Percentiles rank a stretch among this genome's conserved stretches.
phyloP scores from a whole-genome alignment of 2,888 invertebrate species.

The Atherix ibis region DNA sequence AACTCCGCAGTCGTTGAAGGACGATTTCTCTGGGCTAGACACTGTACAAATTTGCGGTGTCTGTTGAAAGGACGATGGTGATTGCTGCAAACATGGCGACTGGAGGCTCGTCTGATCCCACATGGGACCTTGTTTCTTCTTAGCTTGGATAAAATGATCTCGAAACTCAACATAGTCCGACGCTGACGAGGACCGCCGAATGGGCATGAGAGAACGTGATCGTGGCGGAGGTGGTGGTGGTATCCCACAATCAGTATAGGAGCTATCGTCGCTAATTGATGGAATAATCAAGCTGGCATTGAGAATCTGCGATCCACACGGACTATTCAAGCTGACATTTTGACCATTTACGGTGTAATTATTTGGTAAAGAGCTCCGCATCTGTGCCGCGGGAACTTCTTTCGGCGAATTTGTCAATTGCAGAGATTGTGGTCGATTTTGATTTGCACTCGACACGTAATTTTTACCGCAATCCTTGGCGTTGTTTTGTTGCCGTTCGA shows the following conservation, averaged over 20 bases:
- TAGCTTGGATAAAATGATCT: conserved; percentile 21
- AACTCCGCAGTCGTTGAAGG: conserved; percentile 31
- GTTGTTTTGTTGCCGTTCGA: conserved; percentile 49
- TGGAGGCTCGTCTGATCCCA: no score
- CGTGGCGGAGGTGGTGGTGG: conserved; percentile 30
- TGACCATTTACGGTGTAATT: conserved; percentile 3
- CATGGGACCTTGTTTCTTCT: conserved; percentile 10
- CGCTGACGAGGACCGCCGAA: conserved; percentile 46
- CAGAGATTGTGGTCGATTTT: conserved; percentile 22
- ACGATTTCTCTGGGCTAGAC: conserved; percentile 26
- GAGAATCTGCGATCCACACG: conserved; percentile 7
- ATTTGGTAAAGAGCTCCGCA: conserved; percentile 28
- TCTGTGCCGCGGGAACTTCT: conserved; percentile 14
- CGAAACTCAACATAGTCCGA: conserved; percentile 45
- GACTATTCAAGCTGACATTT: conserved; percentile 1
- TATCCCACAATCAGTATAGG: conserved; percentile 10
- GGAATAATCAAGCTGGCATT: conserved; percentile 6
- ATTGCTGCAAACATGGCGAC: no score
- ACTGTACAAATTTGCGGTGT: conserved; percentile 13
- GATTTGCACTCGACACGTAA: conserved; percentile 7
- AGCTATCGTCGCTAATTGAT: conserved; percentile 5
- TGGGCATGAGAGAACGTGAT: conserved; percentile 25
- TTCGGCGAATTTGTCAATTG: conserved; percentile 17
- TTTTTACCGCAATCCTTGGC: conserved; percentile 15
- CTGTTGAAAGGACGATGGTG: no score